Conservation (phyloP, 2,797 vertebrate genomes). For the Prionace glauca region DNA sequence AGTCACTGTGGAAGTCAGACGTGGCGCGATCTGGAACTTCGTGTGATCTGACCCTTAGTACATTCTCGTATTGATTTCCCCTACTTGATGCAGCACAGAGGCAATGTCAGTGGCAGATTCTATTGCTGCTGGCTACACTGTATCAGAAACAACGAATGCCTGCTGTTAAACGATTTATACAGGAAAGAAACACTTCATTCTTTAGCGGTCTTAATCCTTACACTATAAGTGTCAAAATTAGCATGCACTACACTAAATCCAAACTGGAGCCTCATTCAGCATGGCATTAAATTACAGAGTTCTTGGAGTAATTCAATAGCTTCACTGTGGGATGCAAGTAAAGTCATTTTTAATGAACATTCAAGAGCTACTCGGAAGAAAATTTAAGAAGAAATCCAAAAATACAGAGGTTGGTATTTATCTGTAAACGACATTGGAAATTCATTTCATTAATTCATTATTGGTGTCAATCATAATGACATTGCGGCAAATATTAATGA, state of each 20-base stretch:
- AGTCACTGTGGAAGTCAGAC: not conserved
- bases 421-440: no score
- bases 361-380: not conserved
- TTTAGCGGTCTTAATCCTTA: conserved; percentile 11
- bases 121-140: not conserved
- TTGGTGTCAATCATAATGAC: not conserved
- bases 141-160: not conserved
- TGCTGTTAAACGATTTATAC: conserved; percentile 4
- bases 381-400: not conserved
- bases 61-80: not conserved
- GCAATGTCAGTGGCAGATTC: not conserved
- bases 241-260: not conserved
- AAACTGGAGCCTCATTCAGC: not conserved
- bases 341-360: not conserved
- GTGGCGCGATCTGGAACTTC: not conserved
- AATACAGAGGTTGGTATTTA: not conserved
- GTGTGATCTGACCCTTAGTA: not conserved
- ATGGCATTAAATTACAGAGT: conserved; percentile 20
- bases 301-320: conserved; percentile 1
- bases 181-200: conserved; percentile 12
- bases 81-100: conserved; percentile 24
- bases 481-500: not conserved
- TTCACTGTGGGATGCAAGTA: not conserved
- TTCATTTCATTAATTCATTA: not conserved
- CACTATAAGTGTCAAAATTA: not conserved